Evolutionary conservation across 2,113 vertebrate species (phyloP), one percentile per base, ranked within the genome.

Genomic region (Osmerus mordax): DNA sequence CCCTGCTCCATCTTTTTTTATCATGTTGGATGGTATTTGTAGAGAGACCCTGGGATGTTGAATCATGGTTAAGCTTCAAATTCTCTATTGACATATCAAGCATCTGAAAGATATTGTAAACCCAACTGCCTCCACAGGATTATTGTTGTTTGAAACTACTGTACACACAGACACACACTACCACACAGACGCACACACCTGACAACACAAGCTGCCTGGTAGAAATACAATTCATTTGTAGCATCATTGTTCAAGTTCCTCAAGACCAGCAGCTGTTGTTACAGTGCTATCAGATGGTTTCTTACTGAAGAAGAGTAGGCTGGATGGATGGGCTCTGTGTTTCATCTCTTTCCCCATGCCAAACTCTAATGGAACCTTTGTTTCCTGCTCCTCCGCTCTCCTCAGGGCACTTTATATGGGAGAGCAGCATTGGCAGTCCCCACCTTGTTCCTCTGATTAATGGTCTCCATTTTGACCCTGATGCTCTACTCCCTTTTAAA

Each of bases 321-420:
- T 8, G 41, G 52, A 16, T n/a, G 16, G 16, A 52, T 53, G 23
- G 9, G 13, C n/a, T 32, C 23, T 64, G 61, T 25, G 25, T 53
- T 64, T 64, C 51, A 65, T 72, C 21, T 65, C 36, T 19, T 54
- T 56, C 12, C 61, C 68, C 63, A 55, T 23, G 25, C 36, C 51
- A 52, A 25, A 12, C 41, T 41, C 54, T 73, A 78, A 65, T 73
- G 54, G 67, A 70, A 69, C 52, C 71, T 69, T 61, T 36, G 60
- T 65, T 55, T 76, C 28, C 47, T 14, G 19, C 61, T n/a, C 54
- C 36, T 21, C 29, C 58, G 56, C 15, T 23, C 52, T 64, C 60
- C 32, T 61, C 25, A 5, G 60, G 59, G 59, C 29, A 41, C 29
- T 71, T 62, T 62, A 62, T 41, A 51, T 70, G 41, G 23, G 21